Percentiles rank a stretch among this genome's conserved stretches.
Conservation (phyloP, 2,797 vertebrate genomes). For the Lagocephalus sceleratus region DNA sequence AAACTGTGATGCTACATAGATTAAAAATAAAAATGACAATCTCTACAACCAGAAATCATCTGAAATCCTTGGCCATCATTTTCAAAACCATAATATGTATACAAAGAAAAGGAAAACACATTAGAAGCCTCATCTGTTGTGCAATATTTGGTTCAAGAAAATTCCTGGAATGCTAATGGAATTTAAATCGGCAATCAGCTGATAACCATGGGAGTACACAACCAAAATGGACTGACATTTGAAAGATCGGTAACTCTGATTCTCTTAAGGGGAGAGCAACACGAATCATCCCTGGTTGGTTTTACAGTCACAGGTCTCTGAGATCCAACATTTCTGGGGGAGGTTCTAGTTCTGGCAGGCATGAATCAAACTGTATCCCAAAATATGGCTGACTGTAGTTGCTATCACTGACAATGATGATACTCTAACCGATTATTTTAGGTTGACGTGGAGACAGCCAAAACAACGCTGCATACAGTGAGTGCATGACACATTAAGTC, state of each 20-base stretch:
- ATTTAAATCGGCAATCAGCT: slow-evolving; percentile 39
- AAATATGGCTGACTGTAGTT: slow-evolving; percentile 26
- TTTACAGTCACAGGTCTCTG: slow-evolving; percentile 65
- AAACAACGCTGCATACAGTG: background rate
- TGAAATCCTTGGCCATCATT: slow-evolving; percentile 51
- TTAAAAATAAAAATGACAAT: background rate
- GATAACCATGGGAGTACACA: slow-evolving; percentile 58
- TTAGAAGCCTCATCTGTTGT: slow-evolving; percentile 62
- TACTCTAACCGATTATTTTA: slow-evolving; percentile 3
- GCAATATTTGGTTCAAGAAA: slow-evolving; percentile 71
- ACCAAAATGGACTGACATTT: no score
- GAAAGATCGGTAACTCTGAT: slow-evolving; percentile 59
- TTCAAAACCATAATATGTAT: slow-evolving; percentile 1
- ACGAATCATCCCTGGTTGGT: slow-evolving; percentile 44
- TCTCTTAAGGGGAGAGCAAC: slow-evolving; percentile 32
- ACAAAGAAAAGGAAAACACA: slow-evolving; percentile 33
- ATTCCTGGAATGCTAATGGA: slow-evolving; percentile 67
- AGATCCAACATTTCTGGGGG: slow-evolving; percentile 42
- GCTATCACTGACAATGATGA: slow-evolving; percentile 7
- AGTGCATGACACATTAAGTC: background rate
- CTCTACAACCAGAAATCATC: slow-evolving; percentile 28
- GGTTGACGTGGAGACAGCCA: slow-evolving; percentile 5
- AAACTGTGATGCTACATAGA: slow-evolving; percentile 35
- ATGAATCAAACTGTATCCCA: slow-evolving; percentile 32
- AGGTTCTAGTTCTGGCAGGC: slow-evolving; percentile 30